Base-by-base conservation (phyloP, 1,140 invertebrate species). In the Dysdera silvatica region DNA sequence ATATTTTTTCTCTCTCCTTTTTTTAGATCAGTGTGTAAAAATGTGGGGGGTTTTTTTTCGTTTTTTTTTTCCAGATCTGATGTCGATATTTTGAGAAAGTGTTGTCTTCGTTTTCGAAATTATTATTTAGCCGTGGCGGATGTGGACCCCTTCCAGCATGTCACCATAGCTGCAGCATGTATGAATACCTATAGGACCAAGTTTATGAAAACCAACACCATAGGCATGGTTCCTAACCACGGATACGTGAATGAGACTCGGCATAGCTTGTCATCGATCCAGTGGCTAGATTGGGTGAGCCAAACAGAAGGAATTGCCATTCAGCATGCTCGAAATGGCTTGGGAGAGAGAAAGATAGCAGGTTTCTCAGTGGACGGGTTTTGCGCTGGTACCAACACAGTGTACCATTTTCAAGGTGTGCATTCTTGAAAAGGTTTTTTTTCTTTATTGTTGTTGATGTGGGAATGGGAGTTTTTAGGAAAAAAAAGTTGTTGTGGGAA, bases 51-150 rank as follows among this genome's bases (percentile, higher is more conserved):
- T n/a, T n/a, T n/a, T n/a, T n/a, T n/a, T n/a, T n/a, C n/a, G n/a
- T 23, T 54, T 23, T 26, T 24, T 20, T 23, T 40, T 54, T 54
- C 41, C 20, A 54, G 52, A 23, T 54, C 32, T 20, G 52, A 54
- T 54, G 32, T 54, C 8, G 20, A 54, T 26, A 54, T 54, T 10
- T 14, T 54, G 1, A 18, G 52, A 3, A 20, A 35, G 12, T 54
- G 52, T 23, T 54, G 32, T 40, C 12, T 54, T 10, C 33, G 26
- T 16, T 37, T 54, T 20, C 14, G 52, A 37, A 40, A 10, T 7
- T 23, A 54, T 10, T 37, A 24, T 40, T 14, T 54, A 5, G 18
- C 37, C 5, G 33, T 54, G 23, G 6, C 52, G 14, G 12, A 24
- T 23, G 52, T 54, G 4, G 52, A 54, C n/a, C 52, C 52, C 23